Percentiles rank a stretch among this genome's conserved stretches.
These are phyloP conservation scores for Halesus radiatus DNA, from an alignment of 1,140 invertebrate genomes.

Conservation along the genomic window DNA sequence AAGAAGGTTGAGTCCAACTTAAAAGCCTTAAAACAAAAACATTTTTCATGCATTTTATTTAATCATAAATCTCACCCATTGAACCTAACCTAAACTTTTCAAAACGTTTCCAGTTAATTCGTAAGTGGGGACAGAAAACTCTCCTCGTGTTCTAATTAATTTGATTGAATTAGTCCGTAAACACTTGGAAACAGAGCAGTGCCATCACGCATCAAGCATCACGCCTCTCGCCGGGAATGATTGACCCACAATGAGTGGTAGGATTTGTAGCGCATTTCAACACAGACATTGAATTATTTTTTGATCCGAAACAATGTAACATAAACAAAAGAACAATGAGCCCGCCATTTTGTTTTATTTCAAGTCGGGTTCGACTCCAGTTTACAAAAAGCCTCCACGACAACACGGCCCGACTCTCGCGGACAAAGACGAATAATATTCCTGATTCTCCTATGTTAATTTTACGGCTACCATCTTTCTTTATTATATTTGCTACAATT, in stretches of 20 bases:
- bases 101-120: too few relatives aligned
- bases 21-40: too few relatives aligned
- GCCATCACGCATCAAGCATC: background rate
- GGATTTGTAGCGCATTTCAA: constrained; percentile 39
- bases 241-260: constrained; percentile 15
- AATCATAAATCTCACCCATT: too few relatives aligned
- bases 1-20: too few relatives aligned
- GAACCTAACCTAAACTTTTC: too few relatives aligned
- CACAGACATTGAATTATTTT: constrained; percentile 39
- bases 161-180: too few relatives aligned
- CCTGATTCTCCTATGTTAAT: constrained; percentile 37
- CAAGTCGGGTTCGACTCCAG: constrained; percentile 25
- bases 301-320: constrained; percentile 45
- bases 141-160: too few relatives aligned
- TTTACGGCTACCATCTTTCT: constrained; percentile 47
- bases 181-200: too few relatives aligned
- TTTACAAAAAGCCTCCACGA: constrained; percentile 31
- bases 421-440: constrained; percentile 34
- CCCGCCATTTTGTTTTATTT: constrained; percentile 36
- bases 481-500: constrained; percentile 44
- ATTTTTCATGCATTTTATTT: too few relatives aligned
- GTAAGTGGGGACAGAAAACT: too few relatives aligned
- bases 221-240: background rate
- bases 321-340: constrained; percentile 47
- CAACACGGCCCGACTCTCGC: background rate